These are phyloP conservation scores for Lophius americanus DNA, from an alignment of 2,797 vertebrate species.

Conservation along the genomic window DNA sequence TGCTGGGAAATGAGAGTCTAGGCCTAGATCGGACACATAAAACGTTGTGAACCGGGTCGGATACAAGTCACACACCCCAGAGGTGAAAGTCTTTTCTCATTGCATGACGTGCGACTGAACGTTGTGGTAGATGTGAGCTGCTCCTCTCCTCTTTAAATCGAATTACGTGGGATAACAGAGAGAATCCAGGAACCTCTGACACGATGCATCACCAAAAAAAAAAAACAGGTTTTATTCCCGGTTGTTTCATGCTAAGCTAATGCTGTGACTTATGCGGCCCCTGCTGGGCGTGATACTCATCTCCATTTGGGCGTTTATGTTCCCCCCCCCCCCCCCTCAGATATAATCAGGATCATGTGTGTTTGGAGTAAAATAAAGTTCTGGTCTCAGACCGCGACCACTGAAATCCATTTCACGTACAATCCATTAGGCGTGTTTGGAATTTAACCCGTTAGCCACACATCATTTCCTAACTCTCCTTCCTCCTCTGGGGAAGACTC, in stretches of 20 bases:
- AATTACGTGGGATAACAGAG: not conserved
- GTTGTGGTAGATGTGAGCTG: not conserved
- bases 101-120: not conserved
- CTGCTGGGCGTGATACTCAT: not conserved
- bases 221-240: too few relatives aligned
- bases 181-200: not conserved
- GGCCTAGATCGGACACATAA: too few relatives aligned
- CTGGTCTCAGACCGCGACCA: conserved; percentile 26
- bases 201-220: not conserved
- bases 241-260: not conserved
- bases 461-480: not conserved
- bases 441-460: not conserved
- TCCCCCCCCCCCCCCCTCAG: conserved; percentile 22
- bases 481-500: conserved; percentile 44
- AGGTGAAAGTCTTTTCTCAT: conserved; percentile 10
- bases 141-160: not conserved
- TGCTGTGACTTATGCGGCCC: too few relatives aligned
- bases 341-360: conserved; percentile 7
- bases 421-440: conserved; percentile 12
- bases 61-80: conserved; percentile 16
- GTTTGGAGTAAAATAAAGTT: conserved; percentile 2
- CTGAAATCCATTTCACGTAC: conserved; percentile 34
- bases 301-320: conserved; percentile 5
- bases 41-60: too few relatives aligned
- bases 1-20: too few relatives aligned